Base-by-base conservation (phyloP, 2,113 vertebrate genomes). In the Zosterops borbonicus region DNA sequence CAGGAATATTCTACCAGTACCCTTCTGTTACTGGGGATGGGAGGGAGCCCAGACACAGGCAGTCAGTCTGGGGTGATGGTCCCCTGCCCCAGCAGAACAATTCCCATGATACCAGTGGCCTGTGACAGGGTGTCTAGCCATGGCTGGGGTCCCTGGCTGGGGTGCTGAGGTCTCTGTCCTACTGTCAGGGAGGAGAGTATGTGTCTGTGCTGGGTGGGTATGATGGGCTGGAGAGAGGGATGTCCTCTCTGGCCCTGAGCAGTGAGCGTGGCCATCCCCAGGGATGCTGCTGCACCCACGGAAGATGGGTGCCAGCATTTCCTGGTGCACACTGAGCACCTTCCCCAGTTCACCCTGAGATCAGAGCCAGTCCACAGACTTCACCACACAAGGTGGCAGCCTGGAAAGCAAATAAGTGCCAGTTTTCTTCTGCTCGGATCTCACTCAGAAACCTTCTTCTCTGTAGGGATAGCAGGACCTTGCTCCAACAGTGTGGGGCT, bases 401-500 rank as follows among this genome's bases (percentile, higher is more conserved):
- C 69, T 58, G 64, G 60, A 68, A 73, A 95, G 70, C 49, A 44
- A 78, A 75, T 5, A 63, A 71, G 64, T 25, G 58, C 20, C 2
- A 0, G 5, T 44, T 74, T 74, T 24, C 22, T 74, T 59, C 70
- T 0, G 0, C 70, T 60, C 0, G 0, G 31, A 24, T 49, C 52
- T 85, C 25, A 22, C 53, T 60, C 41, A 23, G 63, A 42, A 80
- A 55, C 22, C 19, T 15, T 55, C 31, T 46, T 29, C 29, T 83
- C 67, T 0, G 0, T 17, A 39, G 37, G 49, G 52, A 21, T 31
- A 49, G 37, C 29, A n/a, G 20, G 47, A 39, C 58, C 22, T 76
- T 56, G 41, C 33, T 83, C 37, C 0, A 0, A 14, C 1, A 0
- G 39, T 53, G 23, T 0, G 0, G 29, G 46, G 35, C 44, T 82